Base-by-base conservation (phyloP, 2,797 vertebrate genomes). In the Cercopithecus mitis region DNA sequence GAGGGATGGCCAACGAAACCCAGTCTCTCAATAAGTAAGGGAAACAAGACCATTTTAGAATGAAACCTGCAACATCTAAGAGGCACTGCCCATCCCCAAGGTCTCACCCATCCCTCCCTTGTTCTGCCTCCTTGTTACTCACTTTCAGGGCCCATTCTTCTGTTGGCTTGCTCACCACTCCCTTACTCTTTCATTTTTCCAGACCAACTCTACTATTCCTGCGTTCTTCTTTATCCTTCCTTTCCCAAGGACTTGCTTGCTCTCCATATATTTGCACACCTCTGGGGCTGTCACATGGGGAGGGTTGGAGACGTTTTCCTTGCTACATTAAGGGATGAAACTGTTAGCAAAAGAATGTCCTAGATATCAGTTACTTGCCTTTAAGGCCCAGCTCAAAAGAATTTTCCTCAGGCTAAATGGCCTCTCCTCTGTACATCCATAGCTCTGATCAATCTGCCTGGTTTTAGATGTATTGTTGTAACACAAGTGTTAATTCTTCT, bases 31-130 rank as follows among this genome's bases (percentile, higher is more conserved):
- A 81, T 41, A 57, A 25, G 55, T 64, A 30, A 89, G 19, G 12
- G 27, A 64, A 92, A 10, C 2, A 24, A 36, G 27, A 81, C 17
- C 2, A 61, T 19, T 72, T 57, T 7, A 12, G 36, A 88, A 72
- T 64, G 13, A 80, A 88, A 67, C 7, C 39, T 80, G 1, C 1
- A 50, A 1, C 2, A 33, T 39, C 39, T 86, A 45, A 47, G 41
- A 82, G 73, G 14, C 9, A 36, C 20, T 55, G 24, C 22, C 20
- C 1, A 7, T 30, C 30, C 2, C 22, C n/a, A 13, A 0, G 10
- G 5, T 58, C n/a, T 88, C 5, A 24, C 4, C 9, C 0, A 0
- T 0, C 2, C n/a, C 14, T 61, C 19, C 2, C 25, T 17, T 24
- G 3, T 22, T 36, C 33, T 47, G 4, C 39, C 3, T 41, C 64